Percentiles rank a stretch among this genome's conserved stretches.
Evolutionary conservation across 2,888 invertebrate genomes (phyloP).

Genomic region (Lepidocyrtoides sp.): DNA sequence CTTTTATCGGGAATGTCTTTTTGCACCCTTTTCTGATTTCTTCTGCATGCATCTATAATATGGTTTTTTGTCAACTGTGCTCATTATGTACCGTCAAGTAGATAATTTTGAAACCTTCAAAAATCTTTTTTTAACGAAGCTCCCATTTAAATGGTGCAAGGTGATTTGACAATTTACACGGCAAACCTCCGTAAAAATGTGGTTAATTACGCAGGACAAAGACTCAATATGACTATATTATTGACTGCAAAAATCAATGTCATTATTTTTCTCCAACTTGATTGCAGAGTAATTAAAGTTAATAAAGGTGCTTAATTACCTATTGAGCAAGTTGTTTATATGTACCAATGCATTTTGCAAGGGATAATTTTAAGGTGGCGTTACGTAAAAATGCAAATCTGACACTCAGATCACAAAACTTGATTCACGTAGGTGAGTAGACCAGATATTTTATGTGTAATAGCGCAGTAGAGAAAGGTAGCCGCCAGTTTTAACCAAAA

Average conservation of each 20-base stretch:
- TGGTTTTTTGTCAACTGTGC: constrained; percentile 30
- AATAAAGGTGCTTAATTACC: not conserved
- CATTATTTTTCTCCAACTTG: not conserved
- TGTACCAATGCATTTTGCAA: not conserved
- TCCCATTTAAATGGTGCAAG: not conserved
- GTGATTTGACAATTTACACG: constrained; percentile 9
- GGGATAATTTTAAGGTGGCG: not conserved
- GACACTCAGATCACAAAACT: too few species aligned
- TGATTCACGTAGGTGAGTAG: too few species aligned
- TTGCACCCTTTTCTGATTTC: constrained; percentile 5
- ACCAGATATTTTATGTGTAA: too few species aligned
- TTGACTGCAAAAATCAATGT: not conserved
- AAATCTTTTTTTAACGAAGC: not conserved
- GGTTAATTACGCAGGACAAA: not conserved
- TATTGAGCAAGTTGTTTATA: too few species aligned
- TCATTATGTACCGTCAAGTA: not conserved
- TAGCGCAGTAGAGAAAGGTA: not conserved
- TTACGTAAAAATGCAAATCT: not conserved
- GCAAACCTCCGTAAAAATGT: not conserved
- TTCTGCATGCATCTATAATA: not conserved
- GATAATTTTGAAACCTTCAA: not conserved
- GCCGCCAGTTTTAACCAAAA: too few species aligned
- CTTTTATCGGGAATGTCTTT: not conserved
- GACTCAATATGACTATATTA: not conserved
- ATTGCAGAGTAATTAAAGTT: constrained; percentile 6